phyloP scores from a whole-genome alignment of 2,113 vertebrate species.

The Rhynchomys soricoides region DNA sequence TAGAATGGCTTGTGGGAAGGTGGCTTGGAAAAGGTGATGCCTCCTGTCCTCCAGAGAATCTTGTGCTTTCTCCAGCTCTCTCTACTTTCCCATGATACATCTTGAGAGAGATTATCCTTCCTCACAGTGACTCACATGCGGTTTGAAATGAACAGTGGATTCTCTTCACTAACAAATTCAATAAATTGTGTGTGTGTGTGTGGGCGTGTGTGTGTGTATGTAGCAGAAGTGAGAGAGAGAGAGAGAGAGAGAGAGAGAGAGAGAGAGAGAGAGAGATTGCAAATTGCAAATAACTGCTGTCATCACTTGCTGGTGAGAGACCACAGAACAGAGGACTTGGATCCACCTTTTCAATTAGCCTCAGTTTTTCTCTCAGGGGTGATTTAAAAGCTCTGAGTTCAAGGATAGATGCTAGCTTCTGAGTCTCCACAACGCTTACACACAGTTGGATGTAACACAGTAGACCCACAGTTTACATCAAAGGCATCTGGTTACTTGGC shows the following conservation, averaged over 20 bases:
- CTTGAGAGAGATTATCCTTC: neutral
- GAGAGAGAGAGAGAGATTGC: neutral
- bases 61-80: neutral
- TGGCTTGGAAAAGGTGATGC: neutral
- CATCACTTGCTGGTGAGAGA: neutral
- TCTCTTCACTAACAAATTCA: neutral
- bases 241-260: neutral
- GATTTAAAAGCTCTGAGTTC: neutral
- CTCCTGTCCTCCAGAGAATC: accelerated
- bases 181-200: neutral
- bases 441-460: neutral
- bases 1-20: no score
- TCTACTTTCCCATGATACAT: neutral
- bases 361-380: neutral
- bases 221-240: neutral
- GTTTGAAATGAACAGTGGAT: neutral
- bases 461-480: neutral
- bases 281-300: neutral
- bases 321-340: neutral
- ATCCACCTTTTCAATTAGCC: neutral
- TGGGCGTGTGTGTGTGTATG: neutral
- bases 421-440: neutral
- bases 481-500: neutral
- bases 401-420: neutral
- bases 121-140: accelerated